Conservation (phyloP, 2,113 vertebrate genomes). For the Mus pahari region DNA sequence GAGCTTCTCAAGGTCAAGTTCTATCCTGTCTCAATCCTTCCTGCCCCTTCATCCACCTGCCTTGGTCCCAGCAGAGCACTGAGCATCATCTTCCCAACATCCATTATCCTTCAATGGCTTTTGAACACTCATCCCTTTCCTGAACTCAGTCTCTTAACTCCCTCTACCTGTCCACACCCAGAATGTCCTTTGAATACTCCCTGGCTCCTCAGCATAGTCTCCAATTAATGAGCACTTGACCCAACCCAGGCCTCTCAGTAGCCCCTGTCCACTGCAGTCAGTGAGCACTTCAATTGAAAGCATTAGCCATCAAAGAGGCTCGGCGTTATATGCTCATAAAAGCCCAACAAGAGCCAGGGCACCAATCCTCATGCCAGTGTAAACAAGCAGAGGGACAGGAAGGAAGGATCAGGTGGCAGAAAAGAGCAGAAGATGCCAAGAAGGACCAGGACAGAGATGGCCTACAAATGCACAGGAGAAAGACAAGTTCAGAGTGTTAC, state of each 20-base stretch:
- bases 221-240: background rate
- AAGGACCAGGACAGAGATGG: background rate
- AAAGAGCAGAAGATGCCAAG: background rate
- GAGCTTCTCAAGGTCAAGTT: constrained; percentile 40
- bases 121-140: background rate
- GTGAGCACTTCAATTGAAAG: background rate
- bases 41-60: background rate
- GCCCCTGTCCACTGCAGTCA: background rate
- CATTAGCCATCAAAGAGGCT: constrained; percentile 2
- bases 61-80: background rate
- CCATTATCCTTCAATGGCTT: background rate
- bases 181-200: background rate
- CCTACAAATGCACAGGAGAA: background rate
- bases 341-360: background rate
- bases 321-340: constrained; percentile 41
- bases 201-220: background rate
- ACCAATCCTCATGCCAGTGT: background rate
- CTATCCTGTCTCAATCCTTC: constrained; percentile 41
- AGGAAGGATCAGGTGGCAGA: background rate
- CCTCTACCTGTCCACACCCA: background rate
- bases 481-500: background rate
- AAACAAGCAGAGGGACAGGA: background rate
- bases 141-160: too few relatives aligned
- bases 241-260: background rate
- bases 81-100: background rate